A percentile compares a stretch with the other conserved stretches of the same genome.
Evolutionary conservation across 2,888 invertebrate genomes (phyloP).

Genomic region (Lapara coniferarum): DNA sequence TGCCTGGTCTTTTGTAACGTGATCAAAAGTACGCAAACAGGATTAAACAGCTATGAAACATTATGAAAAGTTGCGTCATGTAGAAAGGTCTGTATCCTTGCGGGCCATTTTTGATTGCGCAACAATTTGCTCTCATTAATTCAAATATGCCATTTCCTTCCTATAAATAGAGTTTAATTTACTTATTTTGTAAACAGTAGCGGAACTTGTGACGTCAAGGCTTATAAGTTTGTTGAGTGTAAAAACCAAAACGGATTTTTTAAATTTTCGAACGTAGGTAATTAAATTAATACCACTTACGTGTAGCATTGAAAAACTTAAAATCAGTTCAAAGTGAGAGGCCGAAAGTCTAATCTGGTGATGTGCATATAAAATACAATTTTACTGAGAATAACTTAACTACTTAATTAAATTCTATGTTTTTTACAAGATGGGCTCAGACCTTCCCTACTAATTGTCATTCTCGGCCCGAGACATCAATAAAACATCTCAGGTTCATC

Average conservation of each 20-base stretch:
- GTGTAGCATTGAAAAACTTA: background rate
- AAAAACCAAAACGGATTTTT: slow-evolving; percentile 6
- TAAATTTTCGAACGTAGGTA: background rate
- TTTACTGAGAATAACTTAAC: no score
- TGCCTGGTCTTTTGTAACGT: background rate
- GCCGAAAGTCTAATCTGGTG: no score
- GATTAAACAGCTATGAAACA: slow-evolving; percentile 56
- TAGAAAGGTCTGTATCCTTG: slow-evolving; percentile 69
- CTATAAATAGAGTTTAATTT: slow-evolving; percentile 12
- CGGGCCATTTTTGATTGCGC: slow-evolving; percentile 32
- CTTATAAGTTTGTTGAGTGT: background rate
- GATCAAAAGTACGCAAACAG: slow-evolving; percentile 34
- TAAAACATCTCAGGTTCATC: no score
- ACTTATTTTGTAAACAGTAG: background rate
- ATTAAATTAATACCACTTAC: background rate
- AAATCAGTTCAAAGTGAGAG: background rate
- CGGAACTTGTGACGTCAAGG: slow-evolving; percentile 14
- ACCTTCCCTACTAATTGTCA: no score
- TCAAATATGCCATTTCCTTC: slow-evolving; percentile 18
- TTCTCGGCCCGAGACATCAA: no score
- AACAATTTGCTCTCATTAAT: slow-evolving; percentile 25
- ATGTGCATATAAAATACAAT: no score
- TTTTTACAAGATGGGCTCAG: no score
- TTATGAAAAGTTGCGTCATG: slow-evolving; percentile 63
- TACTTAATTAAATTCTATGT: no score